Evolutionary conservation across 2,888 invertebrate species (phyloP).

Genomic region (Drosophila putrida): DNA sequence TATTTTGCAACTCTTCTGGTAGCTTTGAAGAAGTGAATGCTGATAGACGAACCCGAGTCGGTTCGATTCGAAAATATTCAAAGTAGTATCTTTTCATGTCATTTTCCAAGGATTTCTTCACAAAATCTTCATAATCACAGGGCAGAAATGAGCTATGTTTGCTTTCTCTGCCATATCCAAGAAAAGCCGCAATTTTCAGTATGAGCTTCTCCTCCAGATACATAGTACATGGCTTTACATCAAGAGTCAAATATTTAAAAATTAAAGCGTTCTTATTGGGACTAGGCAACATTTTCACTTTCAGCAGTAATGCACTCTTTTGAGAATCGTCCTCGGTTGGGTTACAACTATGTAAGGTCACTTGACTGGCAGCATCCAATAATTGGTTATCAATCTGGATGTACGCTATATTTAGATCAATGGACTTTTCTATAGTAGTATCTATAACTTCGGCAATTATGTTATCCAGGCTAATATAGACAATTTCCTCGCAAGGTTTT

Average conservation of each 20-base stretch:
- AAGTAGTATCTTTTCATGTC: slow-evolving; percentile 95
- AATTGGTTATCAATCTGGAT: slow-evolving; percentile 96
- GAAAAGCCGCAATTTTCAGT: slow-evolving; percentile 89
- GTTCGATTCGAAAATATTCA: slow-evolving; percentile 91
- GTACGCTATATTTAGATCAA: slow-evolving; percentile 91
- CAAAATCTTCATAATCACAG: slow-evolving; percentile 91
- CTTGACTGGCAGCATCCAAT: slow-evolving; percentile 93
- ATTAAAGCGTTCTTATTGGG: slow-evolving; percentile 93
- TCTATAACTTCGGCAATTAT: slow-evolving; percentile 88
- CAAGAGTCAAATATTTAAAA: slow-evolving; percentile 93
- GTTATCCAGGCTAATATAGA: slow-evolving; percentile 90
- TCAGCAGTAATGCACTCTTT: slow-evolving; percentile 91
- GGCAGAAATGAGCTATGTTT: slow-evolving; percentile 89
- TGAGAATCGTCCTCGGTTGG: slow-evolving; percentile 85
- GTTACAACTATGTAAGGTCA: slow-evolving; percentile 91
- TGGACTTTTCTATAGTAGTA: slow-evolving; percentile 86
- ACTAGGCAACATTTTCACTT: slow-evolving; percentile 91
- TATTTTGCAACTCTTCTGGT: slow-evolving; percentile 89
- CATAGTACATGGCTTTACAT: slow-evolving; percentile 93
- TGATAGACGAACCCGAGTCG: slow-evolving; percentile 94
- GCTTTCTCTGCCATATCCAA: slow-evolving; percentile 88
- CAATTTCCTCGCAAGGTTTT: slow-evolving; percentile 91
- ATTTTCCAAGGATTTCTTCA: slow-evolving; percentile 92
- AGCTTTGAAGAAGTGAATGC: slow-evolving; percentile 95
- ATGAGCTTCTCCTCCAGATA: slow-evolving; percentile 95